Conservation (phyloP, 2,797 vertebrate species). For the Sardinella longiceps region DNA sequence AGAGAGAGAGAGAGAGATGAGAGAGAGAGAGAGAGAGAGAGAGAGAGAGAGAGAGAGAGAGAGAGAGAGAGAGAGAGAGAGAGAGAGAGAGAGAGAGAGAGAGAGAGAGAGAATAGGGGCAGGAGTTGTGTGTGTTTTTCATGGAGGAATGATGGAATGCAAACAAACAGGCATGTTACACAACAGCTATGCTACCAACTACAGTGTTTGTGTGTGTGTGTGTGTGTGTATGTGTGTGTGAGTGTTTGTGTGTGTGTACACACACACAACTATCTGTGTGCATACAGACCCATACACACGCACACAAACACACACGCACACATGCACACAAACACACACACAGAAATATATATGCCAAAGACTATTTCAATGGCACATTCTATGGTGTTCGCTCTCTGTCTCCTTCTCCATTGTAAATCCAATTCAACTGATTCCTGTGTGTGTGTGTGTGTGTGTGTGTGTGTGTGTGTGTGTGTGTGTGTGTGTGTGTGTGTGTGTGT, state of each 20-base stretch:
- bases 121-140: not conserved
- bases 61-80: not conserved
- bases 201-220: not conserved
- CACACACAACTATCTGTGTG: not conserved
- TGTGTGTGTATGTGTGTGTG: not conserved
- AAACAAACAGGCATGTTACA: not conserved
- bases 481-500: constrained; percentile 21
- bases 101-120: not conserved
- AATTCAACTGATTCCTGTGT: no score
- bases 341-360: no score
- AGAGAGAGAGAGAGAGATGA: no score
- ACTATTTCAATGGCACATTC: no score
- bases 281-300: not conserved
- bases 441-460: no score
- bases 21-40: no score
- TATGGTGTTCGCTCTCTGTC: no score
- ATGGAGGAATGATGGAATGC: not conserved
- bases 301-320: constrained; percentile 15
- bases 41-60: not conserved
- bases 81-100: not conserved
- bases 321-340: not conserved
- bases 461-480: not conserved
- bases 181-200: not conserved
- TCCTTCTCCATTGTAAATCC: no score
- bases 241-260: no score